Conservation (phyloP, 2,113 vertebrate species). For the Cygnus buccinator region DNA sequence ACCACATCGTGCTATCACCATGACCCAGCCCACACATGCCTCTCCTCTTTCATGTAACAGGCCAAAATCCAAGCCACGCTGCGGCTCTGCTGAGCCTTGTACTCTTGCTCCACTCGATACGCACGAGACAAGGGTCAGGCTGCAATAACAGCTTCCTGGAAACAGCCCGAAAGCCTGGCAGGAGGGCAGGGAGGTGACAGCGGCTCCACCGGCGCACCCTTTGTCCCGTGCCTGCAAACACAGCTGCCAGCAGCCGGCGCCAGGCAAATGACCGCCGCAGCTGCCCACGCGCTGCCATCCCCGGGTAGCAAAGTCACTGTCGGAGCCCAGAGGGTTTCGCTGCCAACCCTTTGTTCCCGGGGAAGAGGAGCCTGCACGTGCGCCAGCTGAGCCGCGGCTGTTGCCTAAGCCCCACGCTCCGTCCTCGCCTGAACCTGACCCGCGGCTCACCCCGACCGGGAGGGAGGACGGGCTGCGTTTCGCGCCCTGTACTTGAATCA, state of each 20-base stretch:
- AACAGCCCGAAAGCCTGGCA: background rate
- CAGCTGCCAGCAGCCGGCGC: accelerated
- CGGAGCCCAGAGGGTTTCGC: background rate
- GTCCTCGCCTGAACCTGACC: background rate
- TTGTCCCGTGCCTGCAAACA: accelerated
- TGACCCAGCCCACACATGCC: accelerated
- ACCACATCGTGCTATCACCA: accelerated
- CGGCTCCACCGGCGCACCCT: background rate
- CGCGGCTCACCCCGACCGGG: too few relatives aligned
- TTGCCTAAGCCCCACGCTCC: background rate
- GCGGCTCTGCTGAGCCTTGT: accelerated
- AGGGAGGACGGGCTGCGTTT: background rate
- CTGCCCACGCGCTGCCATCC: accelerated
- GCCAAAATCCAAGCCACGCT: background rate
- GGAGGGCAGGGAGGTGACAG: background rate
- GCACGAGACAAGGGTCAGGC: accelerated
- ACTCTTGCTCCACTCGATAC: background rate
- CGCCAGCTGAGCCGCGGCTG: background rate
- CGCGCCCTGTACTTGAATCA: background rate
- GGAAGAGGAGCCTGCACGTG: background rate
- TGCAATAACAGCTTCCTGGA: background rate
- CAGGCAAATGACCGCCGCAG: background rate
- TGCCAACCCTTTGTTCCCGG: background rate
- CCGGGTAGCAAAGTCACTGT: background rate
- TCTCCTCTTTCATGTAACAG: background rate